Percentiles rank a stretch among this genome's conserved stretches.
phyloP scores from a whole-genome alignment of 2,888 invertebrate species.

The Pheosia tremula region DNA sequence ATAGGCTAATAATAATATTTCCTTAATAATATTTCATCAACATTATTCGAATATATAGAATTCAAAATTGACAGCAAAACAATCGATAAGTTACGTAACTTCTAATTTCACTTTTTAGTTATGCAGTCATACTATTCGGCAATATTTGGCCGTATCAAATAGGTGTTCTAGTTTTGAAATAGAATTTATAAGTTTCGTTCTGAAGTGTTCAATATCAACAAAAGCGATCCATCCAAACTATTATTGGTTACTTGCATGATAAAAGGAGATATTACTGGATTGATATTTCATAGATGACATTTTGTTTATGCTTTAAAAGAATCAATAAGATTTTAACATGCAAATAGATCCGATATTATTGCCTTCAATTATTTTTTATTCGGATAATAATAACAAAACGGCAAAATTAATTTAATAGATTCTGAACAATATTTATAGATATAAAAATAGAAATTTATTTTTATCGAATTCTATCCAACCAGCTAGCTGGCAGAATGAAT shows the following conservation, averaged over 20 bases:
- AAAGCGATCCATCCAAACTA: constrained; percentile 2
- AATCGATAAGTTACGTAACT: constrained; percentile 37
- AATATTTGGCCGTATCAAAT: constrained; percentile 33
- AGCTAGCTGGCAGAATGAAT: too few species aligned
- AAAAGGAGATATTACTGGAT: background rate
- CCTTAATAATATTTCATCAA: background rate
- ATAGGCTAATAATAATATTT: too few species aligned
- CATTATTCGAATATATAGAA: constrained; percentile 2
- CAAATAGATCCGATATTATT: background rate
- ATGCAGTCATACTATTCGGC: constrained; percentile 39
- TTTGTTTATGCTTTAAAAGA: background rate
- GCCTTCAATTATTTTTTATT: too few species aligned
- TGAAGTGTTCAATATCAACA: constrained; percentile 10
- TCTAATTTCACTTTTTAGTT: constrained; percentile 44
- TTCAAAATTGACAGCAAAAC: constrained; percentile 12
- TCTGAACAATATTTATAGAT: too few species aligned
- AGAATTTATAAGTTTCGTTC: constrained; percentile 31
- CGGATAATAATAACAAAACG: too few species aligned
- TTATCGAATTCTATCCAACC: background rate
- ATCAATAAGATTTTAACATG: background rate
- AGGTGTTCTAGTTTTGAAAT: constrained; percentile 38
- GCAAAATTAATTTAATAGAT: too few species aligned
- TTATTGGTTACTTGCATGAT: constrained; percentile 7
- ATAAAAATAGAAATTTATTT: background rate
- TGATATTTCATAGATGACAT: background rate